A percentile compares a stretch with the other conserved stretches of the same genome.
Conservation (phyloP, 2,113 vertebrate genomes). For the Pseudonaja textilis region DNA sequence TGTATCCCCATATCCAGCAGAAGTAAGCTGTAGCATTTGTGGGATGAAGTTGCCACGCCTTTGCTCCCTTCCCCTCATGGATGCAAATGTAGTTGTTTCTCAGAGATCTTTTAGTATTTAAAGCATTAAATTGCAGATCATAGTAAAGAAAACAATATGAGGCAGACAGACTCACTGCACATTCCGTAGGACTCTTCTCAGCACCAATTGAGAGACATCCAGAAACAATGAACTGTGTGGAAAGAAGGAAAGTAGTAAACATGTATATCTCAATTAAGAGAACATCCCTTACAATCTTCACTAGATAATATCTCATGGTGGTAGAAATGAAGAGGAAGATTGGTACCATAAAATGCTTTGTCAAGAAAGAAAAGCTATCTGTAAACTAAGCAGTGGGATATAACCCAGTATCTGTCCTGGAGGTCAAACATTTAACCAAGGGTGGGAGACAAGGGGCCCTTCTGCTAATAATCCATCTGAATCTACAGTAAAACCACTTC, state of each 20-base stretch:
- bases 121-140: background rate
- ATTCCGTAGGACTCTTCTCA: conserved; percentile 34
- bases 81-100: background rate
- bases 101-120: background rate
- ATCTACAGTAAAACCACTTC: background rate
- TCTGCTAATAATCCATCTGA: background rate
- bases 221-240: conserved; percentile 29
- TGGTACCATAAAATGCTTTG: background rate
- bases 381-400: background rate
- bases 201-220: conserved; percentile 33
- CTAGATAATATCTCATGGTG: background rate
- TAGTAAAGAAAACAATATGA: background rate
- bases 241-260: background rate
- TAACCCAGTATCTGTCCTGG: background rate
- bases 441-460: background rate
- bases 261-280: background rate
- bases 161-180: conserved; percentile 9
- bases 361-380: background rate
- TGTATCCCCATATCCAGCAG: background rate
- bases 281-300: background rate
- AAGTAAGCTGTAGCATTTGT: background rate
- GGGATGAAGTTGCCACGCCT: background rate
- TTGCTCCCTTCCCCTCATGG: background rate
- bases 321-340: background rate
- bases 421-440: background rate